These are phyloP conservation scores for Lordiphosa stackelbergi DNA, from an alignment of 1,140 invertebrate species.

Conservation along the genomic window DNA sequence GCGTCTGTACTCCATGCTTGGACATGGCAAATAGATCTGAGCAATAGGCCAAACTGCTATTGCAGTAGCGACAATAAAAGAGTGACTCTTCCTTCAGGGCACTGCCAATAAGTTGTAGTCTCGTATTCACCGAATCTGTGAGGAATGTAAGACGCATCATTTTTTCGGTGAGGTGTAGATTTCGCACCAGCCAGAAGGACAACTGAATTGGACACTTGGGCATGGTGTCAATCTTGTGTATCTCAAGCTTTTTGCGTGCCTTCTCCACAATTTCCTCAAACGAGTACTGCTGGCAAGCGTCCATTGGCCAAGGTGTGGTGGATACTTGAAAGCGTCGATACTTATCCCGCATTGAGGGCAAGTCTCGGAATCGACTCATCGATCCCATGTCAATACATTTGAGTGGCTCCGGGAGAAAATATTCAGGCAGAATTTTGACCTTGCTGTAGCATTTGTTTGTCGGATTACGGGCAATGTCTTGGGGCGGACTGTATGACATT, in stretches of 20 bases:
- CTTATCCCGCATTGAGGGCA: slow-evolving; percentile 56
- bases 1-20: slow-evolving; percentile 86
- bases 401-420: slow-evolving; percentile 78
- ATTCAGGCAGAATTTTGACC: slow-evolving; percentile 84
- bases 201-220: slow-evolving; percentile 83
- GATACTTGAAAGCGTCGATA: slow-evolving; percentile 77
- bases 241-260: slow-evolving; percentile 60
- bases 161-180: slow-evolving; percentile 76
- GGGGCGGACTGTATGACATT: slow-evolving; percentile 36
- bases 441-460: slow-evolving; percentile 77
- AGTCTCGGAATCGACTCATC: slow-evolving; percentile 77
- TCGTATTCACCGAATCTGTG: slow-evolving; percentile 82
- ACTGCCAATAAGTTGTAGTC: slow-evolving; percentile 82
- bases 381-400: slow-evolving; percentile 78
- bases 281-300: slow-evolving; percentile 84
- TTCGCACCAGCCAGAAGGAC: slow-evolving; percentile 87
- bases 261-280: slow-evolving; percentile 78
- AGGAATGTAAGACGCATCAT: slow-evolving; percentile 83
- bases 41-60: slow-evolving; percentile 82
- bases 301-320: slow-evolving; percentile 78
- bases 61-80: slow-evolving; percentile 83
- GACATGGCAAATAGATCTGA: slow-evolving; percentile 89
- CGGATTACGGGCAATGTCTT: slow-evolving; percentile 62
- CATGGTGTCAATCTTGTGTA: slow-evolving; percentile 78
- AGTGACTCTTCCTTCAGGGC: slow-evolving; percentile 80